phyloP scores from a whole-genome alignment of 1,140 invertebrate genomes.

The Drosophila saltans region DNA sequence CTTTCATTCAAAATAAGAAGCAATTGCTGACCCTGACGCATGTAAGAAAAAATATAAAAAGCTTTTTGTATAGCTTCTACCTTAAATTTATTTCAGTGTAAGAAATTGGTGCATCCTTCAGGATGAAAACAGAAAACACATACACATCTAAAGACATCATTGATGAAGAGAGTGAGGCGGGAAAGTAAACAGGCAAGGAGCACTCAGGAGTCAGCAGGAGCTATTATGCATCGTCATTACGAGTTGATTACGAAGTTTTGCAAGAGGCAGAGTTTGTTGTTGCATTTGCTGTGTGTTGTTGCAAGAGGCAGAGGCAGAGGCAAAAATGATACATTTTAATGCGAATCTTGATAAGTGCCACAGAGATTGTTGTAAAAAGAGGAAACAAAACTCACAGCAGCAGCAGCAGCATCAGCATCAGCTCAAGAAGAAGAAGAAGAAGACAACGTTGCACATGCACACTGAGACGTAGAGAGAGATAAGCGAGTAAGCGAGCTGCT shows the following conservation, averaged over 20 bases:
- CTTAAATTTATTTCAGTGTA: conserved; percentile 28
- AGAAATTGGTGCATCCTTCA: conserved; percentile 43
- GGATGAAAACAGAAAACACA: conserved; percentile 25
- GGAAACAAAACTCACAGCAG: conserved; percentile 67
- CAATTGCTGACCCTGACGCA: too few relatives aligned
- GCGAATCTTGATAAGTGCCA: conserved; percentile 81
- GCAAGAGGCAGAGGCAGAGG: conserved; percentile 59
- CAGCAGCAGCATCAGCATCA: conserved; percentile 26
- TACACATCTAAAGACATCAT: conserved; percentile 1
- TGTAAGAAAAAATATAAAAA: too few relatives aligned
- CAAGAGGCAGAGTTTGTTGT: conserved; percentile 36
- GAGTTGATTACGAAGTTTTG: conserved; percentile 79
- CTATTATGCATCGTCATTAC: conserved; percentile 78
- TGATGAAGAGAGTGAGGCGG: neutral
- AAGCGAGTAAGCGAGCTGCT: conserved; percentile 42
- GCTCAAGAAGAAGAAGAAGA: conserved; percentile 29
- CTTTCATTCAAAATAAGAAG: too few relatives aligned
- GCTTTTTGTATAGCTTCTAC: too few relatives aligned
- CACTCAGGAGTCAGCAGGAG: conserved; percentile 59
- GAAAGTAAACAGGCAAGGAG: conserved; percentile 26
- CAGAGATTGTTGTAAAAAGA: conserved; percentile 74
- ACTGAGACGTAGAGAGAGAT: conserved; percentile 59
- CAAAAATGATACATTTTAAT: conserved; percentile 83
- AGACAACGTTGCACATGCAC: conserved; percentile 48
- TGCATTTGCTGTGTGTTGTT: conserved; percentile 29